Base-by-base conservation (phyloP, 2,113 vertebrate species). In the Oenanthe melanoleuca region DNA sequence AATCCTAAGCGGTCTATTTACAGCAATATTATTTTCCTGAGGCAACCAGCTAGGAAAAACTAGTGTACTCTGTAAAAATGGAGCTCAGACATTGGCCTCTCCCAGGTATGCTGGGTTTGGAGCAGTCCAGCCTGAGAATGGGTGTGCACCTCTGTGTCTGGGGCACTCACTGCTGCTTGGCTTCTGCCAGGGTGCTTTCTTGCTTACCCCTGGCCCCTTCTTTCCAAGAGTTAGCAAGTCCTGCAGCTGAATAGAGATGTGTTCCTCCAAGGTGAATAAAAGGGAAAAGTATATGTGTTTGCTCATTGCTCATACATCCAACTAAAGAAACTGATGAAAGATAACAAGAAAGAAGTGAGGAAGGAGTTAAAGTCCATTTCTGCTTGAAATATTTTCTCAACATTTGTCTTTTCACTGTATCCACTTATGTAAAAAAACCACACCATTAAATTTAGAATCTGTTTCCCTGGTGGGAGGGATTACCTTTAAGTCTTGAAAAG, bases 211-310 rank as follows among this genome's bases (percentile, higher is more conserved):
- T 19, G 21, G 6, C 61, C 44, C 44, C 38, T 59, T 53, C 71
- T 33, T 67, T 40, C 44, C n/a, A 72, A 29, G 18, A 67, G 15
- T 59, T 67, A 26, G 9, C 21, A 60, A 72, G 11, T 38, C 34
- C 57, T 80, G 31, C 21, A 44, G 63, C n/a, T 85, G n/a, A 70
- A 44, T 5, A 63, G 24, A 42, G 6, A 8, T 45, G 21, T 53
- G 23, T 33, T 69, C 23, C 55, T 69, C 23, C 23, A 38, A 20
- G 45, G 47, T 38, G 13, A 70, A 69, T 20, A 16, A 38, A 69
- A 19, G 23, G 19, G 28, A n/a, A 45, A n/a, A 28, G 14, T 26
- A 1, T 15, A 12, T 0, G 0, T n/a, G 11, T 14, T 66, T 5
- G 7, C 65, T 77, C 8, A 3, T 72, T 80, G 37, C 20, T 87